Evolutionary conservation across 2,797 vertebrate species (phyloP).

Genomic region (Esox masquinongy): DNA sequence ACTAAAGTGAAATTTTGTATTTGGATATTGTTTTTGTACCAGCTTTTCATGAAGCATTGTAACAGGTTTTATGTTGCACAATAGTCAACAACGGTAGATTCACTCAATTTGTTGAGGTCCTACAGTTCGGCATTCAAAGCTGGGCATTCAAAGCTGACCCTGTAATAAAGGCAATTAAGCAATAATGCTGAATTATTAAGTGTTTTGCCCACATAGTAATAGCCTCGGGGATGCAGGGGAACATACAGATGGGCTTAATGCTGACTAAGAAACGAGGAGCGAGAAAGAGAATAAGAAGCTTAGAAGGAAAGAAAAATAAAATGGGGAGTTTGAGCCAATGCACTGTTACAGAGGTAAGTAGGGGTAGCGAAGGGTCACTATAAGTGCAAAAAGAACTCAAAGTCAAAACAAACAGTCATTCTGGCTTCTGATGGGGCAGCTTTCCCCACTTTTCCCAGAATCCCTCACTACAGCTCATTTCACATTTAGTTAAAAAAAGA

Average conservation of each 20-base stretch:
- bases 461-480: constrained; percentile 54
- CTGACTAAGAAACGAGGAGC: constrained; percentile 71
- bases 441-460: constrained; percentile 62
- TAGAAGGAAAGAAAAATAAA: constrained; percentile 42
- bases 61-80: no score
- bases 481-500: constrained; percentile 43
- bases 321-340: constrained; percentile 44
- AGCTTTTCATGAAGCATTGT: neutral
- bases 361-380: constrained; percentile 59
- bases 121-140: neutral
- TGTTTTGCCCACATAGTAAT: constrained; percentile 36
- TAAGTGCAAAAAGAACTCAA: constrained; percentile 69
- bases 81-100: no score
- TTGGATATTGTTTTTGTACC: neutral
- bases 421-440: constrained; percentile 63
- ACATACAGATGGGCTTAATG: constrained; percentile 66
- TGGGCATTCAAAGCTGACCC: neutral
- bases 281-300: constrained; percentile 11
- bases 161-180: neutral
- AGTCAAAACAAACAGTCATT: constrained; percentile 71
- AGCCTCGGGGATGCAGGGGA: constrained; percentile 58
- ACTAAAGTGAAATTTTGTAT: neutral
- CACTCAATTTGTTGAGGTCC: neutral
- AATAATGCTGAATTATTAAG: constrained; percentile 26
- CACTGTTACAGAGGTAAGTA: constrained; percentile 61